Base-by-base conservation (phyloP, 2,113 vertebrate genomes). In the Cyphomyrus plagiostoma region DNA sequence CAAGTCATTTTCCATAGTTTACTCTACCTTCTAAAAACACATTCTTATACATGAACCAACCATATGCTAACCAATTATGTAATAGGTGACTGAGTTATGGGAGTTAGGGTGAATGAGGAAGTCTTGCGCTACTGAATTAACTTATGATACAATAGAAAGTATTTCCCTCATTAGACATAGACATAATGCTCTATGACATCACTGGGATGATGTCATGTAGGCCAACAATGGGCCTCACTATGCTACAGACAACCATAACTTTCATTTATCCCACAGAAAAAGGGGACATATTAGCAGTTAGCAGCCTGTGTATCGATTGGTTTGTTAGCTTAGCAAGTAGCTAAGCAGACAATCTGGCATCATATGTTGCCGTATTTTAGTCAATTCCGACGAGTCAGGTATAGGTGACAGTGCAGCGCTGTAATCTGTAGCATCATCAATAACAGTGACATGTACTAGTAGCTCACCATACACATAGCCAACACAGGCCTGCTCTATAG, bases 401-500 rank as follows among this genome's bases (percentile, higher is more conserved):
- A 21, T 48, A 23, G 6, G 23, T 10, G 4, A 46, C 80, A 46
- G 46, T 21, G 10, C 46, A 4, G 83, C 19, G 0, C 45, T 85
- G 46, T 48, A n/a, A 77, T 5, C 70, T 17, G 30, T 1, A 77
- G 30, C 15, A 17, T 77, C 70, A 39, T 77, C 30, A 35, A 77
- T 39, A 39, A 77, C 70, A 39, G 70, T 3, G 35, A 77, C 7
- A 4, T 84, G 82, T 10, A 23, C 45, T 17, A 23, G 30, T 90
- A 93, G 94, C 87, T 49, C 95, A 99, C 98, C 98, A 49, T 97
- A 98, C 90, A 99, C 98, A 6, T 99, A 99, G 91, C 98, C 97
- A 35, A 99, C 95, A 91, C 96, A 99, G 0, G 98, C 98, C 90
- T 99, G 98, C 91, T 99, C 93, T 91, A 99, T 95, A 0, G 93